Percentiles rank a stretch among this genome's conserved stretches.
These are phyloP conservation scores for Myrmophylax atrothorax DNA, from an alignment of 2,113 vertebrate species.

Conservation along the genomic window DNA sequence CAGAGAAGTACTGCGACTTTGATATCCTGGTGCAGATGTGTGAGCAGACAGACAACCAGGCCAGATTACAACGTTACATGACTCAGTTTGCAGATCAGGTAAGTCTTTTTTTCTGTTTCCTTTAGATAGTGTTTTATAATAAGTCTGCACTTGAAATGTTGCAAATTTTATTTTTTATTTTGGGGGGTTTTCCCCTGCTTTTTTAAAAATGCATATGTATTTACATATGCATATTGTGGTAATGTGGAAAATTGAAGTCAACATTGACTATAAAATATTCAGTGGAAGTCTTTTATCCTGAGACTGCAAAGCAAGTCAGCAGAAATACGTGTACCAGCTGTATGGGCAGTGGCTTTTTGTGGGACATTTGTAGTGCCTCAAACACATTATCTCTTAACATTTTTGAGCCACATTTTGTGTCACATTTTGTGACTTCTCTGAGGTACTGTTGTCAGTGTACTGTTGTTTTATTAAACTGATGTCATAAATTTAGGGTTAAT, in stretches of 20 bases:
- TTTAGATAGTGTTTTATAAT: not conserved
- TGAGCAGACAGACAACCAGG: constrained; percentile 93
- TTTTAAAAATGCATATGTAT: fast-evolving
- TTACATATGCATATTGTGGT: fast-evolving
- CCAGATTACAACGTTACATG: constrained; percentile 92
- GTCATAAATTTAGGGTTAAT: not conserved
- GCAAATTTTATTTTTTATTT: not conserved
- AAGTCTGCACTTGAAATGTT: not conserved
- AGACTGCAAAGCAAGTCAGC: not conserved
- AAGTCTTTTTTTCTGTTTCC: not conserved
- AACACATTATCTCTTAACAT: not conserved
- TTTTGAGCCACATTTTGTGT: not conserved
- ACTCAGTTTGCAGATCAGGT: constrained; percentile 95
- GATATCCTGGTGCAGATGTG: constrained; percentile 97
- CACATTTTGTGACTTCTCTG: not conserved
- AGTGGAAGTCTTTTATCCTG: not conserved
- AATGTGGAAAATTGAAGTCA: not conserved
- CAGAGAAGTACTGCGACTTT: constrained; percentile 97
- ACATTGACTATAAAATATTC: not conserved
- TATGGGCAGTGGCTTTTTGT: not conserved
- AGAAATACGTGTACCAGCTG: not conserved
- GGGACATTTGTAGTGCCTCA: not conserved
- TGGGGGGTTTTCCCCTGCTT: fast-evolving
- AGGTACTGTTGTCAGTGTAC: not conserved
- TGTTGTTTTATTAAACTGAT: not conserved